These are phyloP conservation scores for Gasteruption jaculator DNA, from an alignment of 2,888 invertebrate species.

Conservation along the genomic window DNA sequence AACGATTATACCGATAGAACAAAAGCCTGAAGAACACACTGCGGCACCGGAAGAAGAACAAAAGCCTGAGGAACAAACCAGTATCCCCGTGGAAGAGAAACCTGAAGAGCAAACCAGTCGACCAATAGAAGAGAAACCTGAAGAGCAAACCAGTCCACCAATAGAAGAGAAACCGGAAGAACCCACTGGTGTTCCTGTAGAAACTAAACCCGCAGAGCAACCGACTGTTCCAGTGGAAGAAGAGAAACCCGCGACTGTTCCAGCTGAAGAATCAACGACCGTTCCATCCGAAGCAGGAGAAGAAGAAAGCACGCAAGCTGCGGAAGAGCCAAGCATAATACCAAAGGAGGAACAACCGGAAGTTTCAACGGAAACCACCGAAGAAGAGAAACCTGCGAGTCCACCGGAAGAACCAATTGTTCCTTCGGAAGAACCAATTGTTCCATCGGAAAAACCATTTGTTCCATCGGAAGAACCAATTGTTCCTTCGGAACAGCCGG, in stretches of 20 bases:
- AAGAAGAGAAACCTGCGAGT: conserved; percentile 10
- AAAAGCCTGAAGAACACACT: conserved; percentile 22
- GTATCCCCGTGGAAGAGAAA: conserved; percentile 13
- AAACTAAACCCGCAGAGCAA: conserved; percentile 5
- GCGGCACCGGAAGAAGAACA: conserved; percentile 18
- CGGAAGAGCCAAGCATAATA: conserved; percentile 9
- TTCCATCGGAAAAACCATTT: conserved; percentile 11
- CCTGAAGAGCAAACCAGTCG: conserved; percentile 12
- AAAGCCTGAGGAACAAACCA: conserved; percentile 18
- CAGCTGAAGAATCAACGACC: conserved; percentile 10
- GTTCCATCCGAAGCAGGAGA: conserved; percentile 15
- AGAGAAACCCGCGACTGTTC: conserved; percentile 2
- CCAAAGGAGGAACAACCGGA: conserved; percentile 12
- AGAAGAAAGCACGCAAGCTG: conserved; percentile 17
- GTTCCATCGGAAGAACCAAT: conserved; percentile 10
- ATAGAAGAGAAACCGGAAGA: conserved; percentile 13
- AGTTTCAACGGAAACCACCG: conserved; percentile 13
- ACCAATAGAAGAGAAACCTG: conserved; percentile 15
- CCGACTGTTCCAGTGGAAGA: conserved; percentile 9
- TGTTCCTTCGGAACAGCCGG: conserved; percentile 4
- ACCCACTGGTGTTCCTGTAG: conserved; percentile 4
- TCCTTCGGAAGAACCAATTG: conserved; percentile 8
- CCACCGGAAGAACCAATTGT: conserved; percentile 15
- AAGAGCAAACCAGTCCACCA: conserved; percentile 8
- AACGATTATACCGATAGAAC: conserved; percentile 15